These are phyloP conservation scores for Latheticus oryzae DNA, from an alignment of 2,888 invertebrate genomes.

Conservation along the genomic window DNA sequence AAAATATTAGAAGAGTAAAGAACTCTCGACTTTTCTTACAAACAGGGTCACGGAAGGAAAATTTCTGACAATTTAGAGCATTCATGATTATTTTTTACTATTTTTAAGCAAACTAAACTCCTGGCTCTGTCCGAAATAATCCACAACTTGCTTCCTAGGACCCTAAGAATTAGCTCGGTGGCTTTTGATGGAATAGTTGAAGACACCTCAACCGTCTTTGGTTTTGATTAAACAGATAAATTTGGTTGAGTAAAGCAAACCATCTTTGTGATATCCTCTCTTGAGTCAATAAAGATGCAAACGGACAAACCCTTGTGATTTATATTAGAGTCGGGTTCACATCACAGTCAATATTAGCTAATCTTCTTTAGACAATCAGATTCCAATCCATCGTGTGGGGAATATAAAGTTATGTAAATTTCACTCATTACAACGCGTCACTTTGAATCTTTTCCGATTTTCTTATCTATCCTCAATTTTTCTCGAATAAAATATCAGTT, in stretches of 20 bases:
- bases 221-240: constrained; percentile 32
- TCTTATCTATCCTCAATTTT: no score
- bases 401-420: constrained; percentile 36
- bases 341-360: constrained; percentile 46
- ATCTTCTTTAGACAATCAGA: constrained; percentile 44
- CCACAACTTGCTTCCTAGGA: no score
- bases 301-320: constrained; percentile 43
- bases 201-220: constrained; percentile 13
- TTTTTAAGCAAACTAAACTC: no score
- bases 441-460: constrained; percentile 28
- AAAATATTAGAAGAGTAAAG: constrained; percentile 10
- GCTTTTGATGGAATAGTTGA: constrained; percentile 26
- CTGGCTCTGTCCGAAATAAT: no score
- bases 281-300: constrained; percentile 44
- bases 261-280: constrained; percentile 21
- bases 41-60: no score
- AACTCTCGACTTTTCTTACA: no score
- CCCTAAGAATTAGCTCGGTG: no score
- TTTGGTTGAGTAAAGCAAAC: constrained; percentile 13
- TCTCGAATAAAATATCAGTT: no score
- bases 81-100: no score
- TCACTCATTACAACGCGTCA: constrained; percentile 26
- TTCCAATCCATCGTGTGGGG: constrained; percentile 34
- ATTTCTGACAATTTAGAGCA: no score
- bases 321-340: constrained; percentile 44